These are phyloP conservation scores for Limenitis camilla DNA, from an alignment of 2,888 invertebrate species.

Conservation along the genomic window DNA sequence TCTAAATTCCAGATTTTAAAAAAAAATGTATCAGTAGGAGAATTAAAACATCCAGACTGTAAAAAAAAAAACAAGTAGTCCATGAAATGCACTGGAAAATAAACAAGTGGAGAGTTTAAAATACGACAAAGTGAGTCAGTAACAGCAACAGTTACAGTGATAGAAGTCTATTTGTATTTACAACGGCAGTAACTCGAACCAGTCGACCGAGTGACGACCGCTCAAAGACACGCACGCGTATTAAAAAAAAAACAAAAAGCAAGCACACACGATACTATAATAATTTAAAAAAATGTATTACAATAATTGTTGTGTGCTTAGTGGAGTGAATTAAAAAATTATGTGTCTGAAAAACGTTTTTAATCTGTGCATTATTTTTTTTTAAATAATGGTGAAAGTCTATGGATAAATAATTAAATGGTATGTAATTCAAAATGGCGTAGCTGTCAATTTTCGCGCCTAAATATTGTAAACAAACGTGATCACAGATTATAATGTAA, in stretches of 20 bases:
- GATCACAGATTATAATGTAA: constrained; percentile 11
- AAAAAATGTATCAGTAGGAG: too few relatives aligned
- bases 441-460: constrained; percentile 30
- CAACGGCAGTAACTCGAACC: constrained; percentile 42
- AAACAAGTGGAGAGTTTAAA: constrained; percentile 10
- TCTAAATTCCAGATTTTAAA: too few relatives aligned
- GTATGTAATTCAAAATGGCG: constrained; percentile 24
- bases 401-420: background rate
- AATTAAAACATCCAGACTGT: background rate
- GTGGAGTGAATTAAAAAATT: background rate
- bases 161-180: constrained; percentile 63
- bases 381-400: background rate
- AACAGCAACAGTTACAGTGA: constrained; percentile 28
- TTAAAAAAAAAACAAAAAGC: constrained; percentile 14
- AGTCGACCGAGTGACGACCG: constrained; percentile 32
- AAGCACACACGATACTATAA: background rate
- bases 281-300: too few relatives aligned
- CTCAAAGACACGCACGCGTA: constrained; percentile 36
- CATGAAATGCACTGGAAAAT: constrained; percentile 4
- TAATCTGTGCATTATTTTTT: background rate
- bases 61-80: background rate
- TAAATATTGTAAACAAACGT: constrained; percentile 22
- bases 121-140: constrained; percentile 10
- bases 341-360: background rate
- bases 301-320: too few relatives aligned